Evolutionary conservation across 2,113 vertebrate genomes (phyloP).

Genomic region (Aldabrachelys gigantea): DNA sequence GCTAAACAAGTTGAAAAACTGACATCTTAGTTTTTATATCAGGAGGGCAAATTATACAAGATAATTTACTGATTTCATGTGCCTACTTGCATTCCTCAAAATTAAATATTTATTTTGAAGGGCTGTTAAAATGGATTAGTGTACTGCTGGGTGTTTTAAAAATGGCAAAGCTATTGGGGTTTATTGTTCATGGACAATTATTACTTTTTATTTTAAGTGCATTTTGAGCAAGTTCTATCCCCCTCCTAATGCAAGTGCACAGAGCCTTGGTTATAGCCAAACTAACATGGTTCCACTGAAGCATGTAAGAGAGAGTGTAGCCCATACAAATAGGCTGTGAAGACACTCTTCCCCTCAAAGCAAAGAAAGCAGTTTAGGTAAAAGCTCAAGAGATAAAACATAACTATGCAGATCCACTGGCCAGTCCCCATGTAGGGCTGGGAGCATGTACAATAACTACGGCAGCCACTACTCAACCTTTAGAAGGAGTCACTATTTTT

Average conservation of each 20-base stretch:
- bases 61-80: conserved; percentile 65
- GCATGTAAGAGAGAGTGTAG: not conserved
- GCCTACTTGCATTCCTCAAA: conserved; percentile 48
- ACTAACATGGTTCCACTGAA: not conserved
- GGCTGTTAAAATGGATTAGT: conserved; percentile 40
- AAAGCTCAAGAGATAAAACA: not conserved
- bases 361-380: accelerated
- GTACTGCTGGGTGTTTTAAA: conserved; percentile 19
- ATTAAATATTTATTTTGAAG: conserved; percentile 49
- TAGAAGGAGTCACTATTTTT: accelerated
- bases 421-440: not conserved
- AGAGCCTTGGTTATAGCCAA: not conserved
- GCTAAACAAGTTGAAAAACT: conserved; percentile 61
- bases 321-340: not conserved
- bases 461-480: not conserved
- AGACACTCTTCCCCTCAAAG: not conserved
- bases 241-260: not conserved
- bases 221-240: not conserved
- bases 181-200: not conserved
- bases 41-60: conserved; percentile 48
- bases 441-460: not conserved
- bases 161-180: conserved; percentile 17
- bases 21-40: conserved; percentile 33
- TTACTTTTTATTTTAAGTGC: not conserved
- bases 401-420: accelerated